Conservation (phyloP, 2,888 invertebrate genomes). For the Lymantria monacha region DNA sequence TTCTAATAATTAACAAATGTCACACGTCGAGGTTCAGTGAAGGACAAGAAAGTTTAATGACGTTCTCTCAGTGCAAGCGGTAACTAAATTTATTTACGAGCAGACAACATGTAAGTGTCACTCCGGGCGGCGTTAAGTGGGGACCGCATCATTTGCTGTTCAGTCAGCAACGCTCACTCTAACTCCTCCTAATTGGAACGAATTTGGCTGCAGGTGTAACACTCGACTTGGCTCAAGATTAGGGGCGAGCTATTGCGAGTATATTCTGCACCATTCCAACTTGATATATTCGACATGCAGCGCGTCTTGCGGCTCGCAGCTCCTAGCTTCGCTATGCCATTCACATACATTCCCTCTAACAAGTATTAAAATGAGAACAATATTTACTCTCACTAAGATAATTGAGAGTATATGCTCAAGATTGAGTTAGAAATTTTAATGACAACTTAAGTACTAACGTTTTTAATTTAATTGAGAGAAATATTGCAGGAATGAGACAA, state of each 20-base stretch:
- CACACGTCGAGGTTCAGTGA: constrained; percentile 53
- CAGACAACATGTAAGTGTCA: constrained; percentile 73
- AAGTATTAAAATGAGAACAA: constrained; percentile 81
- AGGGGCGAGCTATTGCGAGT: constrained; percentile 75
- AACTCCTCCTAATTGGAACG: constrained; percentile 81
- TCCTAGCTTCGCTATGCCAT: constrained; percentile 43
- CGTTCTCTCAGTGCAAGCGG: constrained; percentile 66
- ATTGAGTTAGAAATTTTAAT: constrained; percentile 64
- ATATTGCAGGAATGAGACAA: constrained; percentile 38
- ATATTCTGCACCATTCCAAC: constrained; percentile 67
- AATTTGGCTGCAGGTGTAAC: constrained; percentile 82
- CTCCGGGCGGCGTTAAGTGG: constrained; percentile 67
- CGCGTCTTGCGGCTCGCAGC: constrained; percentile 66
- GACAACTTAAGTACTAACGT: constrained; percentile 70
- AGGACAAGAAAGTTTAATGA: constrained; percentile 78
- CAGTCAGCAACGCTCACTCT: constrained; percentile 76
- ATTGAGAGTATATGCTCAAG: constrained; percentile 77
- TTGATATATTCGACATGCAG: constrained; percentile 77
- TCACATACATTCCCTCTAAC: constrained; percentile 64
- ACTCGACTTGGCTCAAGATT: constrained; percentile 80
- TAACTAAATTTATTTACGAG: constrained; percentile 75
- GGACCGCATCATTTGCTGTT: constrained; percentile 81
- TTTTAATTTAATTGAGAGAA: constrained; percentile 61
- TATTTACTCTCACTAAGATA: constrained; percentile 77
- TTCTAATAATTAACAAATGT: constrained; percentile 64